Percentiles rank a stretch among this genome's conserved stretches.
Conservation (phyloP, 2,797 vertebrate genomes). For the Anabacerthia variegaticeps region DNA sequence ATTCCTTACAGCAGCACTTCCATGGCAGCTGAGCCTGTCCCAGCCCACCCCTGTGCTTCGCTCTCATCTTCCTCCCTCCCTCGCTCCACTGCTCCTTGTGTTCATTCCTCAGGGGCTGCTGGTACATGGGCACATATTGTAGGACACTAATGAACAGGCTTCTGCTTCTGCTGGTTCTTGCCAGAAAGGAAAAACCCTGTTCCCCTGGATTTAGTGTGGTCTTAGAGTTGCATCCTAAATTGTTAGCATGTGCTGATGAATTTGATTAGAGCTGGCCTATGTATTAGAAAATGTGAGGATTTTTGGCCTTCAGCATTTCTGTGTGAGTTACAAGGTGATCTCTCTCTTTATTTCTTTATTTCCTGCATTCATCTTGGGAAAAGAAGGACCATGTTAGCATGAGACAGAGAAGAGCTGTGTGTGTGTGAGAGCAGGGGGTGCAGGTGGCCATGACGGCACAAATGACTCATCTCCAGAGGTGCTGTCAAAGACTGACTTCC, state of each 20-base stretch:
- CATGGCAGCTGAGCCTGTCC: neutral
- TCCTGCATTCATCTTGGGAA: neutral
- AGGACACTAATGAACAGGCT: neutral
- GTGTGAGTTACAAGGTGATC: neutral
- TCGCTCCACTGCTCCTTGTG: neutral
- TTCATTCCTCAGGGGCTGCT: neutral
- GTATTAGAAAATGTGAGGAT: neutral
- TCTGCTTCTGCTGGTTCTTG: neutral
- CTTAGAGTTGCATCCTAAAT: neutral
- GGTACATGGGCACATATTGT: fast-evolving
- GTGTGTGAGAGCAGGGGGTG: neutral
- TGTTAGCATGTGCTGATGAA: neutral
- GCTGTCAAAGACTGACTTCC: neutral
- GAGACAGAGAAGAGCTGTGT: neutral
- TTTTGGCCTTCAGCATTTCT: neutral
- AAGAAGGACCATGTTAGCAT: fast-evolving
- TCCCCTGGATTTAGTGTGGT: neutral
- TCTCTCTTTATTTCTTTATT: neutral
- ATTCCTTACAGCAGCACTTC: fast-evolving
- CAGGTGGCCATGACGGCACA: neutral
- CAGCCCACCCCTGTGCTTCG: neutral
- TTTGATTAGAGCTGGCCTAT: neutral
- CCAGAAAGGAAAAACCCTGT: neutral
- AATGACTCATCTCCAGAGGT: neutral
- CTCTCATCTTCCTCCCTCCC: neutral